Base-by-base conservation (phyloP, 2,888 invertebrate genomes). In the Dryocosmus kuriphilus region DNA sequence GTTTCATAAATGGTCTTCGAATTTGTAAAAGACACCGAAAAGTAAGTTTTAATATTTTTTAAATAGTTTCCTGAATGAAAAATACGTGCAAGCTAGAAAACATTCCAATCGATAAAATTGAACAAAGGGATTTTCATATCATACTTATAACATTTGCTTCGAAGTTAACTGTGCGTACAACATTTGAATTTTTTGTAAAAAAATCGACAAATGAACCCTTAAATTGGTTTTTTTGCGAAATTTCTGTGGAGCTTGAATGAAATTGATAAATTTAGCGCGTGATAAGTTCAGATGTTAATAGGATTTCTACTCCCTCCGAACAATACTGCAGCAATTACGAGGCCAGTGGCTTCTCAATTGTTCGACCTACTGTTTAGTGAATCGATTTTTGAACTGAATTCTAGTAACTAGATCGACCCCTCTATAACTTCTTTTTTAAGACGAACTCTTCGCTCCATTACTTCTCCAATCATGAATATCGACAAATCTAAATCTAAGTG, bases 381-480 rank as follows among this genome's bases (percentile, higher is more conserved):
- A 32, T 63, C 35, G 35, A 35, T 63, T 63, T 63, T 35, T 35
- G 35, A 32, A 63, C 35, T 22, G n/a, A 63, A 32, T 35, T 35
- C 61, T 61, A 8, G 19, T 61, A 30, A 61, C 61, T 27, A 61
- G 19, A 30, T 30, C 30, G 30, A 9, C 7, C 61, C 16, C 32
- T 3, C 9, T 61, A 30, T 32, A 32, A 63, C 9, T 63, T 35
- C 62, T 35, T 19, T n/a, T 35, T 30, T 63, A 35, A 30, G 67
- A 51, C 8, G 46, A 71, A 46, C 46, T 71, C 11, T 71, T 19
- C 30, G 41, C 46, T 71, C 27, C n/a, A 71, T 46, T 71, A 51
- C 24, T 71, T n/a, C n/a, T 30, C 24, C 67, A 71, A 51, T 71
- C 24, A n/a, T 24, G 46, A 71, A 51, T 30, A 71, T 71, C 46